These are phyloP conservation scores for Tipula unca DNA, from an alignment of 2,888 invertebrate species.

Conservation along the genomic window DNA sequence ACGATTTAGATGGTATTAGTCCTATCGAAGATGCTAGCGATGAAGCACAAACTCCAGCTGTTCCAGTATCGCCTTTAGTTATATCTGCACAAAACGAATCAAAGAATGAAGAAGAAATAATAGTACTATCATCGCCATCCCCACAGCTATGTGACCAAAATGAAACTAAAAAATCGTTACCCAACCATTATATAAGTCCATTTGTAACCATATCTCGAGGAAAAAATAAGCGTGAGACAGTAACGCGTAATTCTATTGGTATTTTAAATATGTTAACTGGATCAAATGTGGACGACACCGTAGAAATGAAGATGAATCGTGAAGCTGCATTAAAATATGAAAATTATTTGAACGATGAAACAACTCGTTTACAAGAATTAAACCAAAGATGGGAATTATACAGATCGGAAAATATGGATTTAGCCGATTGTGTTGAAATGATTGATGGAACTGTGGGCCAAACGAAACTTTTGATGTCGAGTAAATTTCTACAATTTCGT, in stretches of 20 bases:
- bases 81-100: neutral
- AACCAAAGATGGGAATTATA: constrained; percentile 41
- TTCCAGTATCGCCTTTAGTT: neutral
- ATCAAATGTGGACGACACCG: neutral
- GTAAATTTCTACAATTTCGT: constrained; percentile 60
- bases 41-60: neutral
- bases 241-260: constrained; percentile 23
- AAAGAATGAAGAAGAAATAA: neutral
- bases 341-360: constrained; percentile 35
- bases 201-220: constrained; percentile 43
- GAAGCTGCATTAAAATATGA: constrained; percentile 19
- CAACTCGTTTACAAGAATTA: constrained; percentile 34
- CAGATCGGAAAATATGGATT: constrained; percentile 29
- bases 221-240: constrained; percentile 41
- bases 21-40: neutral
- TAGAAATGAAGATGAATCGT: neutral
- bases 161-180: neutral
- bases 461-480: constrained; percentile 52
- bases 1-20: neutral
- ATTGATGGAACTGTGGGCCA: constrained; percentile 60
- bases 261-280: neutral
- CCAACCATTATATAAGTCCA: constrained; percentile 26
- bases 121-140: neutral
- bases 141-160: neutral
- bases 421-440: constrained; percentile 42